Evolutionary conservation across 35 echinoderm and acorn worm genomes (phyloP), one percentile per base, ranked within the genome.

Genomic region (Heliocidaris erythrogramma): DNA sequence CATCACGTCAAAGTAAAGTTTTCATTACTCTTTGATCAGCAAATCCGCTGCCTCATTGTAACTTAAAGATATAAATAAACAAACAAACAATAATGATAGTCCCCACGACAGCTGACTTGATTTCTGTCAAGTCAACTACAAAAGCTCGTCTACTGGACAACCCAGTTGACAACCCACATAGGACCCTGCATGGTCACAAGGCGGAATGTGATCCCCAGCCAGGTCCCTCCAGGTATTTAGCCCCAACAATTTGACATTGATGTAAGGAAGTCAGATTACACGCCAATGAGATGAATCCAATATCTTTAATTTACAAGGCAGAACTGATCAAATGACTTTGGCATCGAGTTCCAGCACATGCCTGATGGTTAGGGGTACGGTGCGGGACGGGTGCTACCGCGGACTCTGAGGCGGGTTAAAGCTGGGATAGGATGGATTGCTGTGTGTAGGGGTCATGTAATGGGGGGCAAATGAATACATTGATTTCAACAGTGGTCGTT

Each of bases 301-400:
- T 78, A 27, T 78, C 65, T 78, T 78, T 27, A 17, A n/a, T 78
- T 78, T n/a, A 78, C 21, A 78, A 78, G 65, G 21, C 21, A 78
- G 27, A 78, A 78, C 65, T 78, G 65, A 78, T 78, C 65, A 78
- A 78, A 78, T n/a, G 65, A 78, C 65, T 78, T 78, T 78, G 65
- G 65, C 65, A 78, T 78, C 65, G 8, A n/a, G 65, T 78, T 78
- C 21, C 65, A 78, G 27, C 7, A 7, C 65, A 78, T n/a, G 21
- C 21, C 65, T 78, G 65, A 2, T 24, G 65, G 14, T 78, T 7
- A 78, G 65, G 65, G 65, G 65, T n/a, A 78, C 65, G 21, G 17
- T 78, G 65, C 17, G 65, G 27, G 65, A 18, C 65, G 65, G 65
- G 65, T n/a, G 21, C 4, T 21, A 78, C 18, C 17, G 24, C 65